Conservation (phyloP, 1,140 invertebrate genomes). For the Drosophila grimshawi region DNA sequence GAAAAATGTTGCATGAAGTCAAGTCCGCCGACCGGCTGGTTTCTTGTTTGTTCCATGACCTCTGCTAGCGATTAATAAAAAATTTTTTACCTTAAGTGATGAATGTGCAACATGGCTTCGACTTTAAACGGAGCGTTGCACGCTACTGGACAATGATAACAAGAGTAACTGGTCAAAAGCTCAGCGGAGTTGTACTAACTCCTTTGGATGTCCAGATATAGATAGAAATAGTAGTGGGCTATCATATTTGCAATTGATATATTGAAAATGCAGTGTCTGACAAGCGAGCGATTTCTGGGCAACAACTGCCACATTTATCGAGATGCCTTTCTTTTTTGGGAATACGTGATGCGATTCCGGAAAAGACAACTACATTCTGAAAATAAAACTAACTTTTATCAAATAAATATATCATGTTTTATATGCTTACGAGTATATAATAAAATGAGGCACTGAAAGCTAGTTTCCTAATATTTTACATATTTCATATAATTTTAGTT, state of each 20-base stretch:
- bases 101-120: constrained; percentile 80
- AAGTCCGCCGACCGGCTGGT: not conserved
- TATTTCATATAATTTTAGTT: constrained; percentile 8
- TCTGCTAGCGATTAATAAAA: constrained; percentile 76
- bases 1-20: constrained; percentile 75
- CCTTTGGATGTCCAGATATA: not conserved
- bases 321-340: not conserved
- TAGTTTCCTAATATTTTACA: too few relatives aligned
- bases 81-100: constrained; percentile 82
- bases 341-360: not conserved
- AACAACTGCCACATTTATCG: constrained; percentile 36
- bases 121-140: constrained; percentile 65
- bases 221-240: constrained; percentile 1
- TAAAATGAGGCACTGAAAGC: too few relatives aligned
- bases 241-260: constrained; percentile 77
- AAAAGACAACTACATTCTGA: too few relatives aligned
- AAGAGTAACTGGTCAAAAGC: constrained; percentile 46
- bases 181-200: constrained; percentile 55
- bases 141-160: constrained; percentile 22
- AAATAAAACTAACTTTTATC: too few relatives aligned
- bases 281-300: constrained; percentile 36
- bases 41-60: constrained; percentile 29
- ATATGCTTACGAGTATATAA: too few relatives aligned
- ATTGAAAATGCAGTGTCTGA: constrained; percentile 58
- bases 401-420: too few relatives aligned